Evolutionary conservation across 2,797 vertebrate genomes (phyloP).

Genomic region (Malacoraja senta): DNA sequence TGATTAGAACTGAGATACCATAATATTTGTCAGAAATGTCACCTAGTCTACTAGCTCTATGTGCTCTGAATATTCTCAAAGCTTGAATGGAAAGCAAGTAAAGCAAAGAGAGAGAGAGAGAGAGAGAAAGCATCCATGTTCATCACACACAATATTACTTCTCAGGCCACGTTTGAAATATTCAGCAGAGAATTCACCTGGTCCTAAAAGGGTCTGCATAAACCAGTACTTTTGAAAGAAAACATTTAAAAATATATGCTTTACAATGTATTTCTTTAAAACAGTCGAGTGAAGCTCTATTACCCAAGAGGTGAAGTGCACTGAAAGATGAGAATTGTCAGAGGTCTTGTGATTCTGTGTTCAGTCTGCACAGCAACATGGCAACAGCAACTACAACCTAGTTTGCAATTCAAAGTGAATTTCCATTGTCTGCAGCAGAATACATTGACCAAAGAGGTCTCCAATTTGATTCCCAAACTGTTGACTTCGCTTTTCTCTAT

Average conservation of each 20-base stretch:
- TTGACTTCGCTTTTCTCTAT: not conserved
- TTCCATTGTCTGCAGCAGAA: not conserved
- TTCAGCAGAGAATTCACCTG: not conserved
- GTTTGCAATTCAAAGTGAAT: not conserved
- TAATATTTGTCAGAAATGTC: not conserved
- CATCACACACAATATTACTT: too few species aligned
- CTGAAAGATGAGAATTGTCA: not conserved
- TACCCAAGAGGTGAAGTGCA: not conserved
- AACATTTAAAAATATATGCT: not conserved
- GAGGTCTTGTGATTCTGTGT: not conserved
- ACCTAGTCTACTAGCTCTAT: not conserved
- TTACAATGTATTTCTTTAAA: not conserved
- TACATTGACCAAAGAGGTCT: not conserved
- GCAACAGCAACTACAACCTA: not conserved
- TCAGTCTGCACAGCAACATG: not conserved
- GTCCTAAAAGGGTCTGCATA: not conserved
- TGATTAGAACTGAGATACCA: not conserved
- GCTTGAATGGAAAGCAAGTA: not conserved
- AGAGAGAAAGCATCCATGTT: not conserved
- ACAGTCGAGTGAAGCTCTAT: not conserved
- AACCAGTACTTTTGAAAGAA: not conserved
- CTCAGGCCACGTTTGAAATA: not conserved
- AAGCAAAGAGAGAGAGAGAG: not conserved
- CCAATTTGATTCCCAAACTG: not conserved
- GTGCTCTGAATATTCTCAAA: not conserved